Conservation (phyloP, 2,113 vertebrate species). For the Notothenia coriiceps region DNA sequence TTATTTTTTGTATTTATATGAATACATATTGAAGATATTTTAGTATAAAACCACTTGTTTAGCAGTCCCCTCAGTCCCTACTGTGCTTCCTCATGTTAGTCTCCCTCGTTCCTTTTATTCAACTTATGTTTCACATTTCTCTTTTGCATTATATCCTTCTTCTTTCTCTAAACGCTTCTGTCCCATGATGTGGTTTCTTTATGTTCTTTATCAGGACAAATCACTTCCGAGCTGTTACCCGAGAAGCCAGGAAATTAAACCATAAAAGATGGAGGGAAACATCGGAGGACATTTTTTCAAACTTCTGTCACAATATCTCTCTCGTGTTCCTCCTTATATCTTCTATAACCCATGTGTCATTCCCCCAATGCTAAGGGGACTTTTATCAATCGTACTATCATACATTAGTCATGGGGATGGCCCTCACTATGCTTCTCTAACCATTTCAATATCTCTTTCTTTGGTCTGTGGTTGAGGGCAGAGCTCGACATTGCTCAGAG, state of each 20-base stretch:
- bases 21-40: not conserved
- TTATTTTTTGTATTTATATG: not conserved
- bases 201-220: conserved; percentile 50
- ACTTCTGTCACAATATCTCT: conserved; percentile 7
- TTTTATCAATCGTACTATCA: conserved; percentile 21
- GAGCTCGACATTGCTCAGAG: not conserved
- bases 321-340: not conserved
- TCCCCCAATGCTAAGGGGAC: conserved; percentile 8
- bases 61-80: not conserved
- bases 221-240: conserved; percentile 10
- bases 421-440: not conserved
- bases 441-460: conserved; percentile 15
- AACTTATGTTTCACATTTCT: conserved; percentile 12
- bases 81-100: not conserved
- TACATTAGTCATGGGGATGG: conserved; percentile 37
- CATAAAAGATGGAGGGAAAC: conserved; percentile 39
- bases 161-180: not conserved
- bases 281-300: conserved; percentile 26
- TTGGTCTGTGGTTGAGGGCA: not conserved
- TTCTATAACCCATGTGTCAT: conserved; percentile 35
- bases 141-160: conserved; percentile 12
- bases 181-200: not conserved
- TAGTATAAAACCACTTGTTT: too few species aligned
- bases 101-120: conserved; percentile 4
- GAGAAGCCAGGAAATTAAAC: conserved; percentile 62